Evolutionary conservation across 2,113 vertebrate genomes (phyloP), one percentile per base, ranked within the genome.

Genomic region (Eretmochelys imbricata): DNA sequence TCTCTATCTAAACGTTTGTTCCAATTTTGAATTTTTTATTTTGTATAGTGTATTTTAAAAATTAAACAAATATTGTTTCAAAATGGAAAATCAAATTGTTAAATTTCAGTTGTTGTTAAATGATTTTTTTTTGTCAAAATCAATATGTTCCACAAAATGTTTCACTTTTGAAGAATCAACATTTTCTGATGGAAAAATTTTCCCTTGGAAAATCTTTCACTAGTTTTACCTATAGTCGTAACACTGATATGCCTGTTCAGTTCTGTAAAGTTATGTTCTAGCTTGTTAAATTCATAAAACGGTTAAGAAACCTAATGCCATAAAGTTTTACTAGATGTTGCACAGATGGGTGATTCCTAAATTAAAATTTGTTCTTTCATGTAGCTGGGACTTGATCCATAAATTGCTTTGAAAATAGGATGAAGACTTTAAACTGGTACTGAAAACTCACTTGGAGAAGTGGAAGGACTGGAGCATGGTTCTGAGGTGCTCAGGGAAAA

Each of bases 391-490:
- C 84, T 93, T 69, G 12, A 80, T 82, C 90, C 84, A 42, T 86
- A 65, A 93, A 17, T 25, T 53, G 55, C 84, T 91, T 92, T 82
- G 49, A 55, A 38, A n/a, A 8, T 89, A 0, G 0, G 59, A 59
- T 85, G 81, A 85, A 85, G 59, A 46, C 24, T 96, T 92, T 84
- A 49, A 35, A 57, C 31, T 80, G 8, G 13, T 65, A 42, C 75
- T 55, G 84, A 78, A 22, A 79, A 90, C 51, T 86, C 38, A 90
- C 8, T 8, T 42, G n/a, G 50, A 85, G 38, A 54, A 78, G 46
- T 19, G 62, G 9, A 59, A 93, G 94, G 89, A 89, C 76, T 24
- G 85, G 80, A 94, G 85, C 88, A 59, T 55, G 29, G 84, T 93
- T 42, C 82, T 89, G 13, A 25, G n/a, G 22, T 42, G 22, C 72